Evolutionary conservation across 2,888 invertebrate genomes (phyloP).

Genomic region (Macroteleia sp.): DNA sequence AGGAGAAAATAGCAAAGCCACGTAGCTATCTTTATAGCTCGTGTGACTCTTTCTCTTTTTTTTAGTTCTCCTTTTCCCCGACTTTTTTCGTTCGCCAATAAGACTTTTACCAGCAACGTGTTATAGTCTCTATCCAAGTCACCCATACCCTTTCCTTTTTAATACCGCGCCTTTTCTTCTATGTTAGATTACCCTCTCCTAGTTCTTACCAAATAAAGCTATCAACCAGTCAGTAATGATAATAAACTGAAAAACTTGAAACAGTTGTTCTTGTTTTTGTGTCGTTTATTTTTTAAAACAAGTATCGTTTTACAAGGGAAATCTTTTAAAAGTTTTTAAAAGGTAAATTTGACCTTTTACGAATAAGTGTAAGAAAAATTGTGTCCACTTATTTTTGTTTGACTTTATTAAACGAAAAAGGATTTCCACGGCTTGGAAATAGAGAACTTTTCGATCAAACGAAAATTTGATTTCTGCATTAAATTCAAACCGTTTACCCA

Average conservation of each 20-base stretch:
- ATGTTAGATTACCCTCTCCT: slow-evolving; percentile 8
- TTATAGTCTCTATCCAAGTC: slow-evolving; percentile 16
- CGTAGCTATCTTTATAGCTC: slow-evolving; percentile 46
- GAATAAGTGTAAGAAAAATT: not conserved
- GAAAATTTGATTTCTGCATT: not conserved
- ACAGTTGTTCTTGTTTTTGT: not conserved
- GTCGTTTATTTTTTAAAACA: not conserved
- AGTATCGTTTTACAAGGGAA: slow-evolving; percentile 4
- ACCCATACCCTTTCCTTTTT: slow-evolving; percentile 16
- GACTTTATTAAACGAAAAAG: not conserved
- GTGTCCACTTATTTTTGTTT: slow-evolving; percentile 12
- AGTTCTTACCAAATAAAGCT: slow-evolving; percentile 19
- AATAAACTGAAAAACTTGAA: slow-evolving; percentile 9
- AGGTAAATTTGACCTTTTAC: not conserved
- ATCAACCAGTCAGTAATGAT: slow-evolving; percentile 8
- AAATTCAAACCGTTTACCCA: not conserved
- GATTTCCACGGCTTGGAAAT: not conserved
- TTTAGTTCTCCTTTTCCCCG: slow-evolving; percentile 8
- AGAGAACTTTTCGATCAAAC: slow-evolving; percentile 6
- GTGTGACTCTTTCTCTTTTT: slow-evolving; percentile 17
- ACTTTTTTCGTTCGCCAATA: slow-evolving; percentile 35
- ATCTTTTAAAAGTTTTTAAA: slow-evolving; percentile 5
- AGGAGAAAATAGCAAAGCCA: slow-evolving; percentile 46
- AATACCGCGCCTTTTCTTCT: slow-evolving; percentile 13
- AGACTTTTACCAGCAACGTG: slow-evolving; percentile 20